These are phyloP conservation scores for Aplochiton taeniatus DNA, from an alignment of 2,797 vertebrate genomes.

Conservation along the genomic window DNA sequence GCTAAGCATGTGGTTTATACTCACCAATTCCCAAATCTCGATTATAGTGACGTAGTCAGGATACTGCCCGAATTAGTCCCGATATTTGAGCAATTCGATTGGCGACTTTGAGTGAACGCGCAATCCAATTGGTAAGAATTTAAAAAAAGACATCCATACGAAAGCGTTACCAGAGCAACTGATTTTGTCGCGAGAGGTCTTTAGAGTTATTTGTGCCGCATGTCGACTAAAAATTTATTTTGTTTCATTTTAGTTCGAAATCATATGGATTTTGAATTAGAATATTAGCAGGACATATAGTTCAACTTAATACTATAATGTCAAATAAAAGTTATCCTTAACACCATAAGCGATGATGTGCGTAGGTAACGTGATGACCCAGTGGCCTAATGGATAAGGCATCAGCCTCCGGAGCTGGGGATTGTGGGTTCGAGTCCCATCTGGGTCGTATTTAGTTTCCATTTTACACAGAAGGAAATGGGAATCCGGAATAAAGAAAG, in stretches of 20 bases:
- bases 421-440: slow-evolving; percentile 84
- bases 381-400: slow-evolving; percentile 86
- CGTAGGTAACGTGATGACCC: slow-evolving; percentile 61
- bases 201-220: neutral
- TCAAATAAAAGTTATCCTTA: too few relatives aligned
- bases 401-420: slow-evolving; percentile 81
- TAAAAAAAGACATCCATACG: slow-evolving; percentile 61
- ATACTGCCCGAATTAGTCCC: slow-evolving; percentile 78
- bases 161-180: slow-evolving; percentile 52
- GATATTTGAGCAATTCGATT: slow-evolving; percentile 68
- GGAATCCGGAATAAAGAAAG: neutral
- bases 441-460: slow-evolving; percentile 71
- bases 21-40: slow-evolving; percentile 43
- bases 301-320: neutral
- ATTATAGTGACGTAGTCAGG: slow-evolving; percentile 36
- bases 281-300: too few relatives aligned
- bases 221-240: neutral
- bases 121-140: slow-evolving; percentile 60
- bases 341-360: neutral
- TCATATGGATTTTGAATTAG: too few relatives aligned
- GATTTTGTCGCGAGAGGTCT: slow-evolving; percentile 60
- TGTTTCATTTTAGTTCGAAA: too few relatives aligned
- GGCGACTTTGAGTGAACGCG: slow-evolving; percentile 76
- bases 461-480: slow-evolving; percentile 39
- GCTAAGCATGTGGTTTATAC: slow-evolving; percentile 10